Conservation (phyloP, 2,888 invertebrate genomes). For the Ophioninae sp. region DNA sequence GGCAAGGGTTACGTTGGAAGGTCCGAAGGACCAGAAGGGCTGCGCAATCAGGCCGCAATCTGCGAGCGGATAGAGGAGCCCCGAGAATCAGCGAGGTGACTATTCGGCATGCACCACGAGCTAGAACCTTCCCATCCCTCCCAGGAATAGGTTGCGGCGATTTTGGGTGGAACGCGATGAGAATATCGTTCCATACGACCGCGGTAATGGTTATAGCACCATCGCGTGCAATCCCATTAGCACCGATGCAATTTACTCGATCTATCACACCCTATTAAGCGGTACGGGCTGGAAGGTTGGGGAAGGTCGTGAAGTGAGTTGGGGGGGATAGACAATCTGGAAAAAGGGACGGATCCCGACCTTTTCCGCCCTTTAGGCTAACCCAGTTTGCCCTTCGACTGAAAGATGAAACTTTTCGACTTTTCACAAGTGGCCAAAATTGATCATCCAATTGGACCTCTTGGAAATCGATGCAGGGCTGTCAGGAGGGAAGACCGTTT, state of each 20-base stretch:
- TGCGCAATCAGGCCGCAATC: conserved; percentile 8
- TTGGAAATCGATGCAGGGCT: conserved; percentile 37
- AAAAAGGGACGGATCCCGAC: conserved; percentile 15
- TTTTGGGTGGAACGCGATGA: conserved; percentile 55
- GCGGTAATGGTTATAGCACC: conserved; percentile 80
- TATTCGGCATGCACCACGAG: not conserved
- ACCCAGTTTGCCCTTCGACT: conserved; percentile 53
- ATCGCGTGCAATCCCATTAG: conserved; percentile 81
- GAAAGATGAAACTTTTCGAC: conserved; percentile 78
- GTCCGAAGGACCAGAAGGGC: conserved; percentile 6
- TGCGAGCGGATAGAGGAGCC: conserved; percentile 16
- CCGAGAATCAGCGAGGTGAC: not conserved
- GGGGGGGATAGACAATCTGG: not conserved
- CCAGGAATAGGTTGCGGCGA: conserved; percentile 22
- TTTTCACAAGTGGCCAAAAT: conserved; percentile 64
- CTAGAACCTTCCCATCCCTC: not conserved
- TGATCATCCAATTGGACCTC: conserved; percentile 47
- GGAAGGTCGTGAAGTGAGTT: conserved; percentile 55
- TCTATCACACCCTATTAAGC: conserved; percentile 81
- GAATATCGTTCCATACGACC: conserved; percentile 57
- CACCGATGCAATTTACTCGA: conserved; percentile 81
- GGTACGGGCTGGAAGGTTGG: conserved; percentile 70
- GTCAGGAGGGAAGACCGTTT: not conserved
- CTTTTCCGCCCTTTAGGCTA: conserved; percentile 21
- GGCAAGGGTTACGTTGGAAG: conserved; percentile 8